phyloP scores from a whole-genome alignment of 2,888 invertebrate species.

The Thecophora atra region DNA sequence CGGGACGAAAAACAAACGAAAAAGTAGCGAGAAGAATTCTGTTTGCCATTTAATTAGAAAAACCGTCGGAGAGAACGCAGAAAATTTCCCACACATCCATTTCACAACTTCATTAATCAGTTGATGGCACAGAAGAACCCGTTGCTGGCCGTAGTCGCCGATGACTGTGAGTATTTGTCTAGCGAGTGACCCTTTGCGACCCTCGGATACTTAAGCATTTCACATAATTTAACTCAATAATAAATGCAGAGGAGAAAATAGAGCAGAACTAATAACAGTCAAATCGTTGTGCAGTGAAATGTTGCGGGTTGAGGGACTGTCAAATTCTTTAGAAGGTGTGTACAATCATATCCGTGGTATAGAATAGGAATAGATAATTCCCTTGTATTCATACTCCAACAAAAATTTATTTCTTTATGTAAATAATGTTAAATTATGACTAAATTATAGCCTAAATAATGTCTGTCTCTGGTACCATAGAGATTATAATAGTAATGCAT shows the following conservation, averaged over 20 bases:
- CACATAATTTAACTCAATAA: neutral
- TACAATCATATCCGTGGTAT: too few relatives aligned
- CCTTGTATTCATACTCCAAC: too few relatives aligned
- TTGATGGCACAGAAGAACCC: neutral
- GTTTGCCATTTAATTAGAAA: constrained; percentile 6
- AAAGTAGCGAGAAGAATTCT: too few relatives aligned
- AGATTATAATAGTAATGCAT: too few relatives aligned
- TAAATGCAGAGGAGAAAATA: too few relatives aligned
- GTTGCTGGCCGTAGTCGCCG: neutral
- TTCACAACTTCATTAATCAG: neutral
- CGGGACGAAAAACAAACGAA: neutral
- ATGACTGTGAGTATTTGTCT: neutral
- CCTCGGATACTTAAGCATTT: neutral
- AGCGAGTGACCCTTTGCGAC: neutral
- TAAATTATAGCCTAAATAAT: too few relatives aligned
- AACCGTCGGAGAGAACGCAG: neutral
- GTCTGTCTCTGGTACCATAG: too few relatives aligned
- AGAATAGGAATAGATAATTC: too few relatives aligned
- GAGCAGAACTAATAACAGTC: too few relatives aligned
- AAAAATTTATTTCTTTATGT: too few relatives aligned
- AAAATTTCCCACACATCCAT: constrained; percentile 12
- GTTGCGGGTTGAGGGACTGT: neutral
- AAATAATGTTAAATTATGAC: too few relatives aligned
- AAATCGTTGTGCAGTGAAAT: neutral
- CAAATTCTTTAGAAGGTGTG: neutral